Evolutionary conservation across 2,797 vertebrate genomes (phyloP).

Genomic region (Acipenser transmontanus): DNA sequence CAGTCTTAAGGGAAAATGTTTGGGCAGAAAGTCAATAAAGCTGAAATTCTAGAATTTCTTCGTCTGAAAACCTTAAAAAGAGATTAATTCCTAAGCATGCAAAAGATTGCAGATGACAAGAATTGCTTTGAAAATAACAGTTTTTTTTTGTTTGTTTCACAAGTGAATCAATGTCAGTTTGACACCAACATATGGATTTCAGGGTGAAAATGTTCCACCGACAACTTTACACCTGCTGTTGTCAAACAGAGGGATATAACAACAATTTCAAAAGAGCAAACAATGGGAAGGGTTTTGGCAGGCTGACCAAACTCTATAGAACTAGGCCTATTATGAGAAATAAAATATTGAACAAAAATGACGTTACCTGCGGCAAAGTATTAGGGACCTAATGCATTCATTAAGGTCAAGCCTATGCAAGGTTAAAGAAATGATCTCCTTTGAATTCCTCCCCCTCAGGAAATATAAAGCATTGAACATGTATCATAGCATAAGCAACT

Average conservation of each 20-base stretch:
- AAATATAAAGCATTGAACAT: neutral
- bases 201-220: constrained; percentile 15
- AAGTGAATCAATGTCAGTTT: constrained; percentile 15
- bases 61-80: constrained; percentile 8
- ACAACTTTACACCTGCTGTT: constrained; percentile 16
- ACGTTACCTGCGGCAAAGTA: too few relatives aligned
- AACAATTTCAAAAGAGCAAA: neutral
- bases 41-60: constrained; percentile 10
- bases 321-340: too few relatives aligned
- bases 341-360: too few relatives aligned
- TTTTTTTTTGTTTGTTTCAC: neutral
- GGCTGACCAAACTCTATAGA: too few relatives aligned
- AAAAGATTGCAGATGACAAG: constrained; percentile 9
- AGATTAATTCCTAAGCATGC: constrained; percentile 10
- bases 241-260: constrained; percentile 17
- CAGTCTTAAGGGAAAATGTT: constrained; percentile 11
- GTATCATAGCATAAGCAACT: neutral
- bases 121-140: constrained; percentile 9
- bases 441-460: neutral
- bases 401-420: too few relatives aligned
- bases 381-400: too few relatives aligned
- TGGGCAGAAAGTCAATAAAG: constrained; percentile 5
- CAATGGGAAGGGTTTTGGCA: too few relatives aligned
- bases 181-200: constrained; percentile 18
- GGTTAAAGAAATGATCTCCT: constrained; percentile 1